Base-by-base conservation (phyloP, 1,140 invertebrate species). In the Epicauta chinensis region DNA sequence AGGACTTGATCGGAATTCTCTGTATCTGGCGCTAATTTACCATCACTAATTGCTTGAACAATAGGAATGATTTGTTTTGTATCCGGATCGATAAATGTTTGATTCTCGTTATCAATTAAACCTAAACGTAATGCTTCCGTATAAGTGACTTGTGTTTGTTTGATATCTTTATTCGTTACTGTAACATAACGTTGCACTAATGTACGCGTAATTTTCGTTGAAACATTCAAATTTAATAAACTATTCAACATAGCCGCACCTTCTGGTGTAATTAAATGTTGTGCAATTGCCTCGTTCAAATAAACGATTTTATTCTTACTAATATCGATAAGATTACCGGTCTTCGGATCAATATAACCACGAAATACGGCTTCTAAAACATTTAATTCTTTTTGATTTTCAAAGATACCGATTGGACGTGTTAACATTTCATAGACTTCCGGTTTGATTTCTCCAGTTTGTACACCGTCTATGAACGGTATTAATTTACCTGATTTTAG, bases 351-450 rank as follows among this genome's bases (percentile, higher is more conserved):
- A 14, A 98, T 75, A 59, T 88, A 74, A 57, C 85, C 84, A 60
- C 83, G 81, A 55, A 88, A 81, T 31, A 96, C 89, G 11, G 92
- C 87, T 70, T 94, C 87, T 40, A 97, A 74, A 6, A 95, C 83
- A 46, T 77, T 85, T 10, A 94, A 70, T 71, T 94, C 89, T 32
- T 77, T 77, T 7, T 81, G 83, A 39, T 79, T 76, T 70, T 89
- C 82, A 40, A 79, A 80, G 15, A 95, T 81, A 31, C 92, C 91
- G 63, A 93, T 84, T 47, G 83, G 82, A 17, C 82, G 79, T 63
- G 81, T 86, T 52, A 93, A 77, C 82, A 91, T 89, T 72, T 93
- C 87, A 64, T 85, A 79, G 2, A 93, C 83, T 71, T 91, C 87
- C 6, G 81, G 78, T 56, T 85, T 77, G 30, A 86, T 82, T 47